Base-by-base conservation (phyloP, 2,113 vertebrate genomes). In the Phalacrocorax aristotelis region DNA sequence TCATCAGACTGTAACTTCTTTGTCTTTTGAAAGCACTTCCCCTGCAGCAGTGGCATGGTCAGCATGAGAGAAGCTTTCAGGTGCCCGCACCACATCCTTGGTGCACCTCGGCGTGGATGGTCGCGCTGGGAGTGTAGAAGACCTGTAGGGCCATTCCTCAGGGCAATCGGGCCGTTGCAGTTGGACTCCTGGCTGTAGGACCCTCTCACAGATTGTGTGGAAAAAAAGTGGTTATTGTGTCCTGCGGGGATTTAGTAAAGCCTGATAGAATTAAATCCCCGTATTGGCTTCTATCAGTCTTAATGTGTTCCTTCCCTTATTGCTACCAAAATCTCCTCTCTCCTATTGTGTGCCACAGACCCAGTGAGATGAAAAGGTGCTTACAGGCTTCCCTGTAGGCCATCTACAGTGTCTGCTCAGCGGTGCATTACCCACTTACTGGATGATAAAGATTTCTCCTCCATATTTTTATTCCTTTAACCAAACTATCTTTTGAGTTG, bases 281-380 rank as follows among this genome's bases (percentile, higher is more conserved):
- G 40, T 70, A 4, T 44, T 8, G 5, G 66, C 77, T 87, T 95
- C 83, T 72, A 0, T 80, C 9, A 2, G 74, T 66, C 93, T 93
- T 95, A 97, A 97, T 95, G 90, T 58, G 78, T 90, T 92, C 90
- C 95, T 97, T 96, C 95, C 92, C 87, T 94, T 90, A 95, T 57
- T 95, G 82, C 90, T 88, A 62, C 90, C 0, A 3, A 90, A 96
- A 96, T 95, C 92, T 90, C 80, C 54, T 83, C 80, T 90, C 54
- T 93, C 10, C 90, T 72, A 77, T 94, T 96, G 93, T 97, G 87
- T 91, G 82, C 74, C 49, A 34, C 81, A 85, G 94, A 65, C n/a
- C 65, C 90, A 91, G 78, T 18, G 94, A 95, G 95, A 95, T 96
- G 94, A 95, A 97, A 94, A 96, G 91, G 87, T 97, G 87, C 95